Evolutionary conservation across 2,888 invertebrate genomes (phyloP).

Genomic region (Pilophorus perplexus): DNA sequence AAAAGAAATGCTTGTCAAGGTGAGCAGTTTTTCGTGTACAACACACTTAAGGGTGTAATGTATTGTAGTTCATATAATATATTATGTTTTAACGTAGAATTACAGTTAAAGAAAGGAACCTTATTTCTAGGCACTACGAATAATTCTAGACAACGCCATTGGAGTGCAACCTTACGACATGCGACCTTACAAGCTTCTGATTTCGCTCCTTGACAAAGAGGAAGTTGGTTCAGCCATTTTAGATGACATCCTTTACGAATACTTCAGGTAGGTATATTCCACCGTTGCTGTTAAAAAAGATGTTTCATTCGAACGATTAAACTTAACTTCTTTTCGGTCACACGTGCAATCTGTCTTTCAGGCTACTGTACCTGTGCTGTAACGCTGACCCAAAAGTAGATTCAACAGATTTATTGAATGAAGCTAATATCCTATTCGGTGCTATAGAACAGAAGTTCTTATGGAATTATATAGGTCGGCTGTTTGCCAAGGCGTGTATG

Average conservation of each 20-base stretch:
- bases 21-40: conserved; percentile 43
- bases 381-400: conserved; percentile 47
- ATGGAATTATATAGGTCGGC: conserved; percentile 73
- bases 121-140: conserved; percentile 57
- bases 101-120: no score
- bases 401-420: conserved; percentile 69
- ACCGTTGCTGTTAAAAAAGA: no score
- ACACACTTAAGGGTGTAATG: not conserved
- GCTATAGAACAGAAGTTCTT: conserved; percentile 81
- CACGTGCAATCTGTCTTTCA: conserved; percentile 33
- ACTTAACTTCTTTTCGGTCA: no score
- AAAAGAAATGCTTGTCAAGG: conserved; percentile 61
- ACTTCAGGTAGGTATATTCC: conserved; percentile 59
- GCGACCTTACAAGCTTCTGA: conserved; percentile 72
- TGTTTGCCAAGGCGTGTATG: conserved; percentile 61
- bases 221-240: conserved; percentile 78
- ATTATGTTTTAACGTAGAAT: no score
- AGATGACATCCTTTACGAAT: conserved; percentile 73
- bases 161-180: conserved; percentile 63
- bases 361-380: conserved; percentile 49
- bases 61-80: not conserved
- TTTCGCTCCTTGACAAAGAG: conserved; percentile 80
- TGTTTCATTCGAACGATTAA: no score
- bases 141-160: conserved; percentile 59
- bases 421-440: conserved; percentile 78